Conservation (phyloP, 1,140 invertebrate genomes). For the Charaxes varanes region DNA sequence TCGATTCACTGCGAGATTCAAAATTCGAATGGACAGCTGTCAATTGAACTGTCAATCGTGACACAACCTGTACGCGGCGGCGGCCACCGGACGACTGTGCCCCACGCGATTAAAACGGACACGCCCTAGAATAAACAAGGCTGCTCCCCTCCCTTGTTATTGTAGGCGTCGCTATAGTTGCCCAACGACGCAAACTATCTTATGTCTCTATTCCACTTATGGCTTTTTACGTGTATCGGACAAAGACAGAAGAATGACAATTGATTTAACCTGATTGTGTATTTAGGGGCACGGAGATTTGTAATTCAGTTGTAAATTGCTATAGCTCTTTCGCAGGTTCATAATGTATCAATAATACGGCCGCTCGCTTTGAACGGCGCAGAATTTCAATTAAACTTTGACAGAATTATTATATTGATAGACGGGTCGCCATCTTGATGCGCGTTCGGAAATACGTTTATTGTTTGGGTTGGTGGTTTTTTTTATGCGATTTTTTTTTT, state of each 20-base stretch:
- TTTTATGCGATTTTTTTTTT: constrained; percentile 11
- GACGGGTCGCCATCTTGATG: constrained; percentile 53
- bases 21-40: constrained; percentile 38
- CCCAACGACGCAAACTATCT: constrained; percentile 24
- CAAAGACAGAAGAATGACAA: constrained; percentile 31
- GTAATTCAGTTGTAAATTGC: constrained; percentile 70
- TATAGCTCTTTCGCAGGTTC: constrained; percentile 53
- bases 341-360: constrained; percentile 69
- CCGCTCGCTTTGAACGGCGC: constrained; percentile 42
- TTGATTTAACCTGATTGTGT: constrained; percentile 67
- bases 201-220: constrained; percentile 18
- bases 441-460: constrained; percentile 7
- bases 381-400: constrained; percentile 70
- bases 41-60: constrained; percentile 43
- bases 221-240: constrained; percentile 1
- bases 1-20: constrained; percentile 32
- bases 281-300: constrained; percentile 65
- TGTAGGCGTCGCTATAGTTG: constrained; percentile 48
- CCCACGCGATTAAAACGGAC: constrained; percentile 27
- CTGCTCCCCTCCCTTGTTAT: constrained; percentile 35
- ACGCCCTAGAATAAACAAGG: constrained; percentile 61
- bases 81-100: constrained; percentile 46
- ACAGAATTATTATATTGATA: constrained; percentile 72
- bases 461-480: background rate
- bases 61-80: constrained; percentile 33